Conservation (phyloP, 2,113 vertebrate species). For the Mustela nigripes region DNA sequence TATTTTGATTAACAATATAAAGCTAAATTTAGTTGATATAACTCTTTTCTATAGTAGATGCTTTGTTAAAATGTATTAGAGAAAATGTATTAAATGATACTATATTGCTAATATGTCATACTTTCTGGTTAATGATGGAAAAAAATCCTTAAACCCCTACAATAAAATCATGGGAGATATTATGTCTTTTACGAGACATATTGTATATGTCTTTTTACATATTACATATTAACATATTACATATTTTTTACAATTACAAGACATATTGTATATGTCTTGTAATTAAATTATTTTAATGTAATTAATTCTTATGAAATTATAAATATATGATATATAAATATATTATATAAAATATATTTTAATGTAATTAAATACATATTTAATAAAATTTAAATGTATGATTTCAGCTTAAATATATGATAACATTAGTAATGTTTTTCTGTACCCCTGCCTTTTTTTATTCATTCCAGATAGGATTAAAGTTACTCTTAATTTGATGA, state of each 20-base stretch:
- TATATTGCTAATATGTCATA: slow-evolving; percentile 20
- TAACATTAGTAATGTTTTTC: slow-evolving; percentile 3
- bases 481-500: background rate
- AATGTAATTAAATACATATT: background rate
- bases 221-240: too few relatives aligned
- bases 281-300: too few relatives aligned
- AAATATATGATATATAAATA: too few relatives aligned
- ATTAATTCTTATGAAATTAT: too few relatives aligned
- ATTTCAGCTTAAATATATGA: slow-evolving; percentile 21
- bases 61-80: slow-evolving; percentile 10
- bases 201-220: too few relatives aligned
- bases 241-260: too few relatives aligned
- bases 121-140: slow-evolving; percentile 33
- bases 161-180: slow-evolving; percentile 31
- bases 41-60: background rate
- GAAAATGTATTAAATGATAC: slow-evolving; percentile 1
- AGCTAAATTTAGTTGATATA: slow-evolving; percentile 8
- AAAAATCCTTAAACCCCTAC: background rate
- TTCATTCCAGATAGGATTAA: slow-evolving; percentile 22
- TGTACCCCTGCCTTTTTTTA: background rate
- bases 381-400: slow-evolving; percentile 49
- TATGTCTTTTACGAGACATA: background rate
- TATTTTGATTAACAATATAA: slow-evolving; percentile 45
- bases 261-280: too few relatives aligned
- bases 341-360: too few relatives aligned